Evolutionary conservation across 2,797 vertebrate species (phyloP).

Genomic region (Sebastes goodei): DNA sequence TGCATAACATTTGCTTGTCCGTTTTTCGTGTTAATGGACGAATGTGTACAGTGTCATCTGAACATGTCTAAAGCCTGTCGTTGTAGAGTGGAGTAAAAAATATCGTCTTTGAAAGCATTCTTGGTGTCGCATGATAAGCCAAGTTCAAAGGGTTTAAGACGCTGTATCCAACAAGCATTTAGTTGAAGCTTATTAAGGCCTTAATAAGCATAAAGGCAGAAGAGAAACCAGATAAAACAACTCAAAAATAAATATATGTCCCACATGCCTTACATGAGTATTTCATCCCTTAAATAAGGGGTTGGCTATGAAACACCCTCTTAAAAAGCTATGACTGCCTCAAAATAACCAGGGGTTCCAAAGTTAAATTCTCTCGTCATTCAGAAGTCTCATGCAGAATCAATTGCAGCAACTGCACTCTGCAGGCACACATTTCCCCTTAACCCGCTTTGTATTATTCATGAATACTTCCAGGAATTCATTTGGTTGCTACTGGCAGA

Average conservation of each 20-base stretch:
- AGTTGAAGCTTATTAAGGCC: neutral
- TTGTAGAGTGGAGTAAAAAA: neutral
- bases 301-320: neutral
- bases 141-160: neutral
- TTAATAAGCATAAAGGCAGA: neutral
- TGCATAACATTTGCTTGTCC: neutral
- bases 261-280: neutral
- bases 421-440: conserved; percentile 44
- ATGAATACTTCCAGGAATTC: conserved; percentile 64
- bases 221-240: neutral
- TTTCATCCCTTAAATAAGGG: neutral
- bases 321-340: conserved; percentile 10
- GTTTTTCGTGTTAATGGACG: neutral
- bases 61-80: neutral
- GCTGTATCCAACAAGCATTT: neutral
- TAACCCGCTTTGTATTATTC: conserved; percentile 61
- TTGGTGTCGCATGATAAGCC: neutral
- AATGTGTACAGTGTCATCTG: neutral
- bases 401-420: conserved; percentile 35
- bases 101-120: neutral
- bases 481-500: conserved; percentile 72
- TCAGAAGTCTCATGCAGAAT: conserved; percentile 47
- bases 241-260: conserved; percentile 5
- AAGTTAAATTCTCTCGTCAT: conserved; percentile 24
- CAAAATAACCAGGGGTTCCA: conserved; percentile 4